Evolutionary conservation across 2,797 vertebrate species (phyloP).

Genomic region (Florisuga fusca): DNA sequence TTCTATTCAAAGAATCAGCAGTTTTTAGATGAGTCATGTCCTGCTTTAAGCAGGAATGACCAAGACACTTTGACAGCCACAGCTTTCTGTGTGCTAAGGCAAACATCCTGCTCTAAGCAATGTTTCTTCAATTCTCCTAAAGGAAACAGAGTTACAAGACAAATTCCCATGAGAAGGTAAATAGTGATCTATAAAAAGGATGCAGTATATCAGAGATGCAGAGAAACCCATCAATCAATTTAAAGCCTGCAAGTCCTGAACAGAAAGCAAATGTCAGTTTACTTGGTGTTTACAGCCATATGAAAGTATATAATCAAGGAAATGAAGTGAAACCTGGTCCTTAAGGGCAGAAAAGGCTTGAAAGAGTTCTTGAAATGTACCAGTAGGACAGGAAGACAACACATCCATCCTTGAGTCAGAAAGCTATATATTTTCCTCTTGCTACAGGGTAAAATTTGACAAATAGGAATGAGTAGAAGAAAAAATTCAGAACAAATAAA

Average conservation of each 20-base stretch:
- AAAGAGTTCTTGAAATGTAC: slow-evolving; percentile 10
- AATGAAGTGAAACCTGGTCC: slow-evolving; percentile 33
- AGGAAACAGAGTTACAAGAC: neutral
- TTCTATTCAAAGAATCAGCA: neutral
- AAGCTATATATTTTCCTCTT: neutral
- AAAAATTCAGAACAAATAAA: neutral
- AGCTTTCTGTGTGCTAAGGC: neutral
- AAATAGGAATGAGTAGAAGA: neutral
- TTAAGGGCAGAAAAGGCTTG: slow-evolving; percentile 33
- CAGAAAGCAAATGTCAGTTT: slow-evolving; percentile 1
- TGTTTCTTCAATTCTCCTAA: neutral
- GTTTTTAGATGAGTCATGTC: accelerated
- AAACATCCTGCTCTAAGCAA: neutral
- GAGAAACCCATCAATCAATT: neutral
- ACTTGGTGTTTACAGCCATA: slow-evolving; percentile 23
- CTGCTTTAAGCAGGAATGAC: neutral
- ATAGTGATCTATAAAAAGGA: neutral
- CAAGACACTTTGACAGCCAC: neutral
- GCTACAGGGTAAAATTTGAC: slow-evolving; percentile 9
- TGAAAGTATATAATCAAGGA: slow-evolving; percentile 34
- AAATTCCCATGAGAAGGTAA: neutral
- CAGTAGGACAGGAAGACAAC: slow-evolving; percentile 24
- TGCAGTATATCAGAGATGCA: neutral
- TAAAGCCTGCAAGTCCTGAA: neutral
- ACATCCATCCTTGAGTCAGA: slow-evolving; percentile 12